phyloP scores from a whole-genome alignment of 2,888 invertebrate species.

The Coenonympha glycerion region DNA sequence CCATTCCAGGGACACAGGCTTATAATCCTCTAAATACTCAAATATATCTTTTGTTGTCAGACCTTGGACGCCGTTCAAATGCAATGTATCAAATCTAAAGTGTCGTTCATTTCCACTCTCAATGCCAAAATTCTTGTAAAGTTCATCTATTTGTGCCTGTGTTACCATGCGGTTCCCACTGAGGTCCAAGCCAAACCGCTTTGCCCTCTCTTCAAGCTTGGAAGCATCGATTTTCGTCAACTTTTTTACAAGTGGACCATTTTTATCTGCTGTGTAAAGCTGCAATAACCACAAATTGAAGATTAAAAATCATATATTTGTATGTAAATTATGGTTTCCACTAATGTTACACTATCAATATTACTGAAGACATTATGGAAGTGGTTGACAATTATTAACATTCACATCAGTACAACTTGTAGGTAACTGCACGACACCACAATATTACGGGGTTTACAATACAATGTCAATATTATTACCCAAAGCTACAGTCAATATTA shows the following conservation, averaged over 20 bases:
- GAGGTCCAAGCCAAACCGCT: conserved; percentile 63
- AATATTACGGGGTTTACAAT: too few species aligned
- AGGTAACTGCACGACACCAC: too few species aligned
- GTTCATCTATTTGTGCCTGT: conserved; percentile 66
- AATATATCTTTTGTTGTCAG: conserved; percentile 87
- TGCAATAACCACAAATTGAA: conserved; percentile 33
- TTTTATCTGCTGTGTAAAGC: conserved; percentile 55
- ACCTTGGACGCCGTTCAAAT: conserved; percentile 83
- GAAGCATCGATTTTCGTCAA: conserved; percentile 62
- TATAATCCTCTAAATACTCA: conserved; percentile 84
- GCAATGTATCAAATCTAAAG: conserved; percentile 82
- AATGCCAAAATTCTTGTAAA: conserved; percentile 62
- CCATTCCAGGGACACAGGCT: conserved; percentile 88
- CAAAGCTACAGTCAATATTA: too few species aligned
- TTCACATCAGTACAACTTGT: too few species aligned
- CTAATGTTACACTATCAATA: too few species aligned
- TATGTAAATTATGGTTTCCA: neutral
- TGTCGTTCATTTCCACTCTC: conserved; percentile 77
- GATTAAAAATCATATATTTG: too few species aligned
- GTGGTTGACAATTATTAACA: too few species aligned
- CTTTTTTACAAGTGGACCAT: conserved; percentile 49
- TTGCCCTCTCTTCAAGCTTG: conserved; percentile 64
- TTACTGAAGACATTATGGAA: too few species aligned
- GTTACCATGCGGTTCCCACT: conserved; percentile 61
- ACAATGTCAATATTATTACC: too few species aligned